Evolutionary conservation across 2,797 vertebrate genomes (phyloP).

Genomic region (Bradypodion pumilum): DNA sequence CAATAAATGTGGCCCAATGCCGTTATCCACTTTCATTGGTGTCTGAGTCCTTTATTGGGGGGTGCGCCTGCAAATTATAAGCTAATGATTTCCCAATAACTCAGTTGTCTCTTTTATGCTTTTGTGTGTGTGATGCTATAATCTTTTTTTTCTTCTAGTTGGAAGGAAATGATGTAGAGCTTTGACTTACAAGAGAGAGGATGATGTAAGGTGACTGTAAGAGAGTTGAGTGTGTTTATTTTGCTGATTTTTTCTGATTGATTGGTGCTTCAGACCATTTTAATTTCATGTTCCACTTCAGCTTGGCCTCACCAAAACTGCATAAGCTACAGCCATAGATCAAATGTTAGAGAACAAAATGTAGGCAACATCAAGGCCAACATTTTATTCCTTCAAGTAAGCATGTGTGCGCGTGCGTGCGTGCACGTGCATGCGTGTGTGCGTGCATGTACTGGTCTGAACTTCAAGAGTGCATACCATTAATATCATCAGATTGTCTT

Average conservation of each 20-base stretch:
- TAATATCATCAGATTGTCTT: neutral
- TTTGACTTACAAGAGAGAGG: constrained; percentile 7
- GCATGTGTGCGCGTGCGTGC: too few species aligned
- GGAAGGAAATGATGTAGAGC: constrained; percentile 4
- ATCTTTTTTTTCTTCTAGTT: constrained; percentile 11
- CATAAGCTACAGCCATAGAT: constrained; percentile 2
- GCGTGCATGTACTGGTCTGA: neutral
- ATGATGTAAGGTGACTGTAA: constrained; percentile 22
- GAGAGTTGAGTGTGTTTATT: constrained; percentile 16
- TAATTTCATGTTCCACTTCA: constrained; percentile 46
- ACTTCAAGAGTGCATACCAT: neutral
- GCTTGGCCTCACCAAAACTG: constrained; percentile 4
- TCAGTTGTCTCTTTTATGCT: neutral
- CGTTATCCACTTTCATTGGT: too few species aligned
- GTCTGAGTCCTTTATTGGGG: too few species aligned
- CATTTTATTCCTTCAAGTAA: neutral
- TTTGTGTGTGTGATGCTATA: neutral
- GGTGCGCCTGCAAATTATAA: too few species aligned
- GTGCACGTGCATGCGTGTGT: too few species aligned
- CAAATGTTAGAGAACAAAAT: constrained; percentile 17
- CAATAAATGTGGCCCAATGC: too few species aligned
- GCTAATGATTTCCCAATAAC: constrained; percentile 35
- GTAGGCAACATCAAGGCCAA: neutral
- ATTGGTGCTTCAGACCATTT: constrained; percentile 22
- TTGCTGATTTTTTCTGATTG: constrained; percentile 26